These are phyloP conservation scores for Chloroceryle inda DNA, from an alignment of 2,797 vertebrate species.

Conservation along the genomic window DNA sequence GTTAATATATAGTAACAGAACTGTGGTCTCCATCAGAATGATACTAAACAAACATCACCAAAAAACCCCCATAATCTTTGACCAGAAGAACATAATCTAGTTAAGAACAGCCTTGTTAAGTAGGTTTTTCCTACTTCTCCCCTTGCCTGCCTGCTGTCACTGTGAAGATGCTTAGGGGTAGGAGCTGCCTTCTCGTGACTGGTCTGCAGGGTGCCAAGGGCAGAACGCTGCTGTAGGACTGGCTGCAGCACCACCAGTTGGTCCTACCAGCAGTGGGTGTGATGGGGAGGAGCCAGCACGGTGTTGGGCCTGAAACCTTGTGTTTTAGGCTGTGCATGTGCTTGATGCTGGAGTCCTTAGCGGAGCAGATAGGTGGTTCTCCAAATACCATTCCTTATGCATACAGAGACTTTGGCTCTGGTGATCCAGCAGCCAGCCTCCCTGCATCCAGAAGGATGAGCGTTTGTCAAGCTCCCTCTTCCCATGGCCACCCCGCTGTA, in stretches of 20 bases:
- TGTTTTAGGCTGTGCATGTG: background rate
- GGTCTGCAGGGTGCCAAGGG: background rate
- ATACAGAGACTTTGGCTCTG: background rate
- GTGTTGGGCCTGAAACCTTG: too few species aligned
- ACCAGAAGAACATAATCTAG: background rate
- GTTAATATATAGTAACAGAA: background rate
- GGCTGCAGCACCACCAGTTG: background rate
- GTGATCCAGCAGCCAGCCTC: background rate
- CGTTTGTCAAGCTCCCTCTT: background rate
- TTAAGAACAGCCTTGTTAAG: background rate
- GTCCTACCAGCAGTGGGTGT: accelerated
- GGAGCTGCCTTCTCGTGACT: background rate
- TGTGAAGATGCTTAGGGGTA: background rate
- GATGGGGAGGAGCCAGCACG: accelerated
- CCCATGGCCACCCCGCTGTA: accelerated
- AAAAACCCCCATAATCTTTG: background rate
- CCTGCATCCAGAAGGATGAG: background rate
- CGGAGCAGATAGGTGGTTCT: background rate
- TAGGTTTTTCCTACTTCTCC: background rate
- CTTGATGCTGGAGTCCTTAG: background rate
- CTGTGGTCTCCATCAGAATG: background rate
- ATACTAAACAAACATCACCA: background rate
- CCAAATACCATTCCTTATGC: background rate
- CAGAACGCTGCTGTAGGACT: accelerated
- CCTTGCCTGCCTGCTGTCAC: background rate